Base-by-base conservation (phyloP, 2,888 invertebrate genomes). In the Craniophora ligustri region DNA sequence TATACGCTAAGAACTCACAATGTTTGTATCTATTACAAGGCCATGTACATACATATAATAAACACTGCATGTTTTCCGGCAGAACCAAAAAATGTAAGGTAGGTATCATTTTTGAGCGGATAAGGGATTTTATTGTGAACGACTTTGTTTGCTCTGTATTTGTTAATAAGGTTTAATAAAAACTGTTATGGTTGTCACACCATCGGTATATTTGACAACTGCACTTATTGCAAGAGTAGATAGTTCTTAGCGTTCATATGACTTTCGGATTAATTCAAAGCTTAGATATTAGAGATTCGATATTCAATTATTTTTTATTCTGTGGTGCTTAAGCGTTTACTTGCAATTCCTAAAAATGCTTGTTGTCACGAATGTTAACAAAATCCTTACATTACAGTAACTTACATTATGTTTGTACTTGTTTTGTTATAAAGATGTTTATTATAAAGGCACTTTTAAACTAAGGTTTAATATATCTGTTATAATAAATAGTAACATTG, bases 371-470 rank as follows among this genome's bases (percentile, higher is more conserved):
- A 42, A n/a, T 58, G 39, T 45, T 64, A 26, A 47, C 16, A 36
- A 64, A 48, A 47, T 59, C n/a, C 53, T 45, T 40, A 56, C 34
- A 40, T 60, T 36, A 63, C 30, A 34, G 42, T 51, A 51, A 56
- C 70, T 45, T 72, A 69, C 4, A 42, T 14, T 44, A 65, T 45
- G 46, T 55, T 73, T 70, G 74, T 69, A 73, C 73, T 70, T 65
- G 39, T 49, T 42, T 41, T 42, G 46, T 46, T 58, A 36, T 45
- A 55, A 3, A 38, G 32, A 35, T 48, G n/a, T 50, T 50, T 21
- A 39, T 55, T 47, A 38, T 40, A 44, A 55, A 68, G 61, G 57
- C 70, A 69, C 57, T 50, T 70, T 40, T 23, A 35, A 65, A 34
- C 39, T 34, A 41, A 14, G 40, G n/a, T 35, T 40, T 51, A 47